Conservation (phyloP, 1,140 invertebrate genomes). For the Platorchestia sp. region DNA sequence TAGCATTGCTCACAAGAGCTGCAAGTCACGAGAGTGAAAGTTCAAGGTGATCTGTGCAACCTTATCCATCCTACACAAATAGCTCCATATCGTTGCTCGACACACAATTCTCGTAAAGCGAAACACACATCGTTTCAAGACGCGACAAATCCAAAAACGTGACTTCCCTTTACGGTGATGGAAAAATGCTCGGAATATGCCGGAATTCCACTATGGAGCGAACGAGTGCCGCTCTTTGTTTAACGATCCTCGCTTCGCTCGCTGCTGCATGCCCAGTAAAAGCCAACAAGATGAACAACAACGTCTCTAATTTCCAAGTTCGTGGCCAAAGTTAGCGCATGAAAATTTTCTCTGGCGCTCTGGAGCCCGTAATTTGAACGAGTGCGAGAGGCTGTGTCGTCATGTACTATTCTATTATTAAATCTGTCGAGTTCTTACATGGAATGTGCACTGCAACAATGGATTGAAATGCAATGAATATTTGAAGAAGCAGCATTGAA, state of each 20-base stretch:
- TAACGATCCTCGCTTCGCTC: not conserved
- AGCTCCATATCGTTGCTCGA: not conserved
- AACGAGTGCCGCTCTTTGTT: not conserved
- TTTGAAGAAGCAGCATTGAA: not conserved
- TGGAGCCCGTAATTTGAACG: not conserved
- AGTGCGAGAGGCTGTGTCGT: not conserved
- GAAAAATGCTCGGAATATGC: not conserved
- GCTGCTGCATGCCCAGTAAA: not conserved
- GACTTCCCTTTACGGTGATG: not conserved
- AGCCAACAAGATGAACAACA: not conserved
- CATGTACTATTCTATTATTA: not conserved
- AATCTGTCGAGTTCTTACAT: not conserved
- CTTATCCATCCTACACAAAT: not conserved
- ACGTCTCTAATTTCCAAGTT: not conserved
- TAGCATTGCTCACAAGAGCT: not conserved
- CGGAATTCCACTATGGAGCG: not conserved
- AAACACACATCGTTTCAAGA: not conserved
- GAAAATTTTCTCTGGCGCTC: not conserved
- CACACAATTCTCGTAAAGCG: not conserved
- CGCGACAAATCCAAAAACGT: not conserved
- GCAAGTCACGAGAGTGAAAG: not conserved
- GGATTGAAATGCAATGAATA: not conserved
- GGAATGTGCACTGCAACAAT: not conserved
- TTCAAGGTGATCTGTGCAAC: not conserved
- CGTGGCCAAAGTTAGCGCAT: not conserved